Evolutionary conservation across 1,140 invertebrate species (phyloP).

Genomic region (Holcopasites calliopsidis): DNA sequence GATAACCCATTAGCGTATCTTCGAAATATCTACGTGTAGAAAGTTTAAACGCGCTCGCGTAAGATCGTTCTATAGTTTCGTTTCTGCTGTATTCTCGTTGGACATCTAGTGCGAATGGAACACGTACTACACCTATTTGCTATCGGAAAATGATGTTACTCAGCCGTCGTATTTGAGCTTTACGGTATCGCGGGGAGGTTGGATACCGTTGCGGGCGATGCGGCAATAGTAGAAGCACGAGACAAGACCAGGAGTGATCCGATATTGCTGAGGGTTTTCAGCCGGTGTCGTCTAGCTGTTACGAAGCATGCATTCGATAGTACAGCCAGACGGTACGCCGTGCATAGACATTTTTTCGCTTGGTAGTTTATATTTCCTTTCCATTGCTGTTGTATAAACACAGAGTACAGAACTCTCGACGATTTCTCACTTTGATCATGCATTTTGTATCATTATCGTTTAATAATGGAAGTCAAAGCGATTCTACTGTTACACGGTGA

Average conservation of each 20-base stretch:
- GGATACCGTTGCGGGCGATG: conserved; percentile 52
- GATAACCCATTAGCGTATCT: neutral
- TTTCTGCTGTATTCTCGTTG: conserved; percentile 34
- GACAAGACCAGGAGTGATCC: conserved; percentile 67
- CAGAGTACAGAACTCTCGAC: too few relatives aligned
- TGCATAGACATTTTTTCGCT: neutral
- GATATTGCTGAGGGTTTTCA: conserved; percentile 71
- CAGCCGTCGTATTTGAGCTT: conserved; percentile 28
- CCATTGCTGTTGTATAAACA: too few relatives aligned
- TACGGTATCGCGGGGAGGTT: conserved; percentile 15
- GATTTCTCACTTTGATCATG: too few relatives aligned
- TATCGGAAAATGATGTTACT: conserved; percentile 69
- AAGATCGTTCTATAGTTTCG: neutral
- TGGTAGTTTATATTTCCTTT: neutral
- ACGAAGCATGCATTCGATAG: conserved; percentile 42
- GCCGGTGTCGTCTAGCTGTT: conserved; percentile 42
- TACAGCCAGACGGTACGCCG: conserved; percentile 19
- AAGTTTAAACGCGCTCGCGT: neutral
- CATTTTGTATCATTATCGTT: neutral
- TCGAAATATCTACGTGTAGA: neutral
- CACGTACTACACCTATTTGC: conserved; percentile 64
- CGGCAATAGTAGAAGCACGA: conserved; percentile 52
- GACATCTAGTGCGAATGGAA: conserved; percentile 57
- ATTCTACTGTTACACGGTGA: neutral
- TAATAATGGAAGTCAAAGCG: neutral